Evolutionary conservation across 2,113 vertebrate genomes (phyloP), one percentile per base, ranked within the genome.

Genomic region (Hypocryptadius cinnamomeus): DNA sequence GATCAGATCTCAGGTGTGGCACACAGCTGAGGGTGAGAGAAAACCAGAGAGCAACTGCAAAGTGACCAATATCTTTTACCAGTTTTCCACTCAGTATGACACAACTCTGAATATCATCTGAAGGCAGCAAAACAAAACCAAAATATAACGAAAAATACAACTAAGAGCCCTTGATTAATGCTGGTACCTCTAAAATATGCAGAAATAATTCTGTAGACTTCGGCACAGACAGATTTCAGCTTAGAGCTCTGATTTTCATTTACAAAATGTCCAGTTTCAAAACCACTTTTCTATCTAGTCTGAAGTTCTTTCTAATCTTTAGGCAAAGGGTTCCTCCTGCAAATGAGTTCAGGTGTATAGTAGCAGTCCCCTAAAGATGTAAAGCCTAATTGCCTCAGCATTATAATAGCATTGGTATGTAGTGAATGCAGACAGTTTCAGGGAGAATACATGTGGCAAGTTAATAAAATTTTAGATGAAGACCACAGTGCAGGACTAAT

Each of bases 391-490:
- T 92, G 64, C 84, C 60, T 94, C 63, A 64, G 77, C 35, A 54
- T 87, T 89, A 27, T 70, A 66, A 80, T 50, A 95, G 70, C 64
- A 45, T 33, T 50, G 54, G 78, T 89, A 85, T 68, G 69, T 72
- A 87, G 53, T 15, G 56, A 91, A 92, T 31, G 59, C 89, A 85
- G 79, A 50, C 35, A 79, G 80, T 89, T 95, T 91, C 89, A 83
- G 79, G 68, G 61, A 91, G 54, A 92, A 89, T 63, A 80, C 77
- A 60, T 40, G 70, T 35, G 22, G 87, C 80, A 94, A 94, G 93
- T 92, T 94, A 96, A 82, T 95, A 93, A 91, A 90, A 96, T 89
- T 94, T 90, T 70, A 93, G 83, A 87, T 80, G 87, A 94, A 79
- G 76, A 81, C 92, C 51, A 79, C 76, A 71, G 72, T 28, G 92